Base-by-base conservation (phyloP, 2,113 vertebrate genomes). In the Podarcis muralis region DNA sequence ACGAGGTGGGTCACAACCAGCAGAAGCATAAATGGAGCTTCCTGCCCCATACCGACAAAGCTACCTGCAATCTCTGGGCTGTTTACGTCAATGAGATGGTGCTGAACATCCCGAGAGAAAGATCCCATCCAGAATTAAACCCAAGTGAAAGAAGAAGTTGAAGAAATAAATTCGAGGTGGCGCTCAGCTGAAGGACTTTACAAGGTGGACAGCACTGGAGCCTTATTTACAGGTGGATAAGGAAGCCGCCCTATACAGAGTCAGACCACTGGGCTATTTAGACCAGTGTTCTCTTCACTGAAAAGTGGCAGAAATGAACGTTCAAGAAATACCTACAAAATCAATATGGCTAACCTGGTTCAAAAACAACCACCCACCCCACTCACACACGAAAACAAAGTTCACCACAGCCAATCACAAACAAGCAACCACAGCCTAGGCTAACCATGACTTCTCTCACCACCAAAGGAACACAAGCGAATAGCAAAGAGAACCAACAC, bases 31-130 rank as follows among this genome's bases (percentile, higher is more conserved):
- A 84, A 32, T 98, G 98, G 98, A 96, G 97, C 85, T 97, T 98
- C 90, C 92, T 87, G 4, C 74, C 95, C 13, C 93, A 98, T 83
- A 98, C 97, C 79, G 97, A 95, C 1, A 97, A 98, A 90, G 95
- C 96, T 18, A 97, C 97, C 2, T 98, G 97, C 93, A 98, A 98
- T 92, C 95, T 98, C 90, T 98, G 97, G 98, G 95, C 97, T 1
- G 90, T 98, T 89, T 98, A 97, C 32, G 92, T 97, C 81, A 94
- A 97, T 6, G 96, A 97, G 90, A 91, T 89, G 0, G 94, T 96
- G 81, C 91, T 97, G 37, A 92, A 92, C 0, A n/a, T 97, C 68
- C 40, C 95, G 20, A 94, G 96, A 30, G 83, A 12, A 1, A 83
- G 89, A 78, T 96, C 94, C 66, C 96, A 97, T 75, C 1, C 16